These are phyloP conservation scores for Saxidomus purpurata DNA, from an alignment of 1,140 invertebrate species.

Conservation along the genomic window DNA sequence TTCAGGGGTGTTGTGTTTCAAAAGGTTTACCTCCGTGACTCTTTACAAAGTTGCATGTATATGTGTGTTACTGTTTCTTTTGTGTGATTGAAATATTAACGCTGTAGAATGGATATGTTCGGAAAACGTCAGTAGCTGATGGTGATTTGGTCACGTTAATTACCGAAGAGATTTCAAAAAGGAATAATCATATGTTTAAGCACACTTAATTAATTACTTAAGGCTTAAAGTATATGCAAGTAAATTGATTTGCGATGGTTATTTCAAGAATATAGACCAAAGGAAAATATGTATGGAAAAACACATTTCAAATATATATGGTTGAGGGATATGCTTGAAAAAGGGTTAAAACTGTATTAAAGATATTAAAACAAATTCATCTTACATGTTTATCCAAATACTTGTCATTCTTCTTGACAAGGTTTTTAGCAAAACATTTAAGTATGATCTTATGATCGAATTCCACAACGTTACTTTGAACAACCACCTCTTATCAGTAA, in stretches of 20 bases:
- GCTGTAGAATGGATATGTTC: not conserved
- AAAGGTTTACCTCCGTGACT: not conserved
- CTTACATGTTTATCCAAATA: not conserved
- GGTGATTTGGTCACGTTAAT: no score
- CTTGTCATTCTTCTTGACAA: not conserved
- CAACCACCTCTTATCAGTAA: not conserved
- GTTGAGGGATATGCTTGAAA: no score
- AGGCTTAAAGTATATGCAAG: no score
- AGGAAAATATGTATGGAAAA: no score
- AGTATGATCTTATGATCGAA: not conserved
- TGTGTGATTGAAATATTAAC: not conserved
- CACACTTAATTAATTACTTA: no score
- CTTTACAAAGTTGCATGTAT: no score
- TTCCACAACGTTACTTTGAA: not conserved
- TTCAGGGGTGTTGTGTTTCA: not conserved
- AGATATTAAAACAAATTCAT: not conserved
- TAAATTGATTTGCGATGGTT: no score
- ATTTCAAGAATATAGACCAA: no score
- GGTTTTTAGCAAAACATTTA: not conserved
- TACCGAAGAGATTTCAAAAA: no score
- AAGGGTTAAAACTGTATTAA: not conserved
- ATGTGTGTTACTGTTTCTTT: not conserved
- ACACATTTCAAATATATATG: no score
- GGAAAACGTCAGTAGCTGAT: no score
- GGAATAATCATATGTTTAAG: no score